These are phyloP conservation scores for Glomeris marginata DNA, from an alignment of 2,888 invertebrate species.

Conservation along the genomic window DNA sequence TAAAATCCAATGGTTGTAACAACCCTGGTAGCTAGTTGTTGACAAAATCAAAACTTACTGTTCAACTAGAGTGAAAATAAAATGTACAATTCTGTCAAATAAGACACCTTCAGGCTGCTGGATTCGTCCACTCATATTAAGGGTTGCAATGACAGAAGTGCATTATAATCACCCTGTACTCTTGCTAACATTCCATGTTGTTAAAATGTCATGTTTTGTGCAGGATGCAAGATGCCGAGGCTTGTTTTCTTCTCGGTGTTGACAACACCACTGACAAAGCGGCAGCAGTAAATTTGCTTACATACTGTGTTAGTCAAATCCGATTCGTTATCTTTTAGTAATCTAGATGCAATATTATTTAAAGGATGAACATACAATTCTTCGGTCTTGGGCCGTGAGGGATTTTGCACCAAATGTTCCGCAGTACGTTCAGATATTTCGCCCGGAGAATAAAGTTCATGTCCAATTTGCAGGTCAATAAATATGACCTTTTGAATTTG, in stretches of 20 bases:
- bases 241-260: constrained; percentile 91
- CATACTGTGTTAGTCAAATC: background rate
- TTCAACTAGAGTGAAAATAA: no score
- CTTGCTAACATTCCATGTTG: no score
- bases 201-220: constrained; percentile 16
- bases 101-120: no score
- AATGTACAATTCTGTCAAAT: no score
- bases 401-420: constrained; percentile 94
- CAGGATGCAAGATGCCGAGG: constrained; percentile 92
- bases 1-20: no score
- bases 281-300: constrained; percentile 51
- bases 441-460: constrained; percentile 95
- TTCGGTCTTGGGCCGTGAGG: constrained; percentile 93
- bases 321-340: background rate
- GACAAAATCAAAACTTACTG: no score
- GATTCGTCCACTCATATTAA: no score
- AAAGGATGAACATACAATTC: constrained; percentile 57
- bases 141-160: no score
- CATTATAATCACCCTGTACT: no score
- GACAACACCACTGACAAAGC: constrained; percentile 92
- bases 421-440: constrained; percentile 96
- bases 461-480: constrained; percentile 72
- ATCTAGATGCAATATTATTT: constrained; percentile 16
- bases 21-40: no score
- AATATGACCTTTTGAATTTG: background rate